Percentiles rank a stretch among this genome's conserved stretches.
Evolutionary conservation across 1,140 invertebrate species (phyloP).

Genomic region (Ganaspis sp.): DNA sequence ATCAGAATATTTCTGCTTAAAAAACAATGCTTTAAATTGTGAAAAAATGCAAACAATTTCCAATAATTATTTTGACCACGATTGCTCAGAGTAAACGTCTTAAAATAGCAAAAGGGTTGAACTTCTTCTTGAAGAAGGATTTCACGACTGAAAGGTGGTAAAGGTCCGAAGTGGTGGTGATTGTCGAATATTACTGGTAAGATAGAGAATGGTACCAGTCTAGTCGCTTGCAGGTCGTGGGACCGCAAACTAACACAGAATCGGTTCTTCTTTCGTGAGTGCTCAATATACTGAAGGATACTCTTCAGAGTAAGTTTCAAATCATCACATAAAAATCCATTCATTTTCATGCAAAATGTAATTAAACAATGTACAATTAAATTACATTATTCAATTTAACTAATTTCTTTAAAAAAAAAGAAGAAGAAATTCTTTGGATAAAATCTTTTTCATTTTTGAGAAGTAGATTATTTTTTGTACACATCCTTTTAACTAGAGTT

Average conservation of each 20-base stretch:
- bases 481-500: too few species aligned
- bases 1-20: too few species aligned
- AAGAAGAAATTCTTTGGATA: too few species aligned
- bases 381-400: too few species aligned
- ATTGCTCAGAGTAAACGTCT: too few species aligned
- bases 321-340: neutral
- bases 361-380: too few species aligned
- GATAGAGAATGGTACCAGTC: slow-evolving; percentile 72
- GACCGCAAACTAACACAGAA: slow-evolving; percentile 58
- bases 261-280: slow-evolving; percentile 41
- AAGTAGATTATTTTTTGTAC: too few species aligned
- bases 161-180: slow-evolving; percentile 64
- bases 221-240: slow-evolving; percentile 72
- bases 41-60: too few species aligned
- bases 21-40: too few species aligned
- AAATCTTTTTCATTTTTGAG: too few species aligned
- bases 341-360: neutral
- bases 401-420: too few species aligned
- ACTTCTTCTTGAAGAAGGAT: neutral
- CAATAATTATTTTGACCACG: too few species aligned
- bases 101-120: neutral
- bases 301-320: slow-evolving; percentile 7
- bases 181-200: slow-evolving; percentile 73
- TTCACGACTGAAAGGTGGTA: slow-evolving; percentile 7
- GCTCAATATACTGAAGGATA: slow-evolving; percentile 10